Evolutionary conservation across 2,888 invertebrate genomes (phyloP).

Genomic region (Agrochola litura): DNA sequence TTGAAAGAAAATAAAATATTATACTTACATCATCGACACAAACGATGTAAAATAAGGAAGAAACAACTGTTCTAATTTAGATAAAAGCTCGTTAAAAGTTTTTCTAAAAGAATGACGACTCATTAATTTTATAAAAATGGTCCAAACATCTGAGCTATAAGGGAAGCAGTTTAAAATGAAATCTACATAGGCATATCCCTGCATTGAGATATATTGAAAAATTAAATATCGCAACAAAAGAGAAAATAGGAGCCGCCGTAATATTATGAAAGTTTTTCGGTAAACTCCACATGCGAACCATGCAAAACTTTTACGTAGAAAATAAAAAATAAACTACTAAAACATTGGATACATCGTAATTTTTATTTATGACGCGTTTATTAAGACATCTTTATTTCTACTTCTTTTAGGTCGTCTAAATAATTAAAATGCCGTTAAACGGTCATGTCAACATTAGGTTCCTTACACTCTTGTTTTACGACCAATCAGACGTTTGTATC

Average conservation of each 20-base stretch:
- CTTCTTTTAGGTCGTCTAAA: constrained; percentile 58
- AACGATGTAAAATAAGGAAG: neutral
- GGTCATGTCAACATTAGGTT: constrained; percentile 41
- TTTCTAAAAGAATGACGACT: constrained; percentile 10
- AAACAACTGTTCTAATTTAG: neutral
- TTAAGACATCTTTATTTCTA: constrained; percentile 65
- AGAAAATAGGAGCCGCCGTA: neutral
- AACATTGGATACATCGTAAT: constrained; percentile 50
- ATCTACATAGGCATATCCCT: neutral
- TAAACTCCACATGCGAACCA: constrained; percentile 15
- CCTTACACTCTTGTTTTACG: constrained; percentile 44
- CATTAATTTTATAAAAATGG: constrained; percentile 22
- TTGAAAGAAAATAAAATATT: neutral
- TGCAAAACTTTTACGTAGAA: constrained; percentile 22
- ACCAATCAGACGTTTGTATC: constrained; percentile 31
- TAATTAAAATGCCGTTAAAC: constrained; percentile 62
- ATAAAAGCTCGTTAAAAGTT: constrained; percentile 45
- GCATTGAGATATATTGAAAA: neutral
- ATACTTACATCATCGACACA: neutral
- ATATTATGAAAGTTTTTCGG: constrained; percentile 24
- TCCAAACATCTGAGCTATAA: constrained; percentile 13
- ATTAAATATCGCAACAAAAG: neutral
- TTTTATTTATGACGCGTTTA: constrained; percentile 66
- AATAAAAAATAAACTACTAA: constrained; percentile 44
- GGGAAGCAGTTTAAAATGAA: constrained; percentile 14